These are phyloP conservation scores for Onychomys arenicola DNA, from an alignment of 2,797 vertebrate genomes.

Conservation along the genomic window DNA sequence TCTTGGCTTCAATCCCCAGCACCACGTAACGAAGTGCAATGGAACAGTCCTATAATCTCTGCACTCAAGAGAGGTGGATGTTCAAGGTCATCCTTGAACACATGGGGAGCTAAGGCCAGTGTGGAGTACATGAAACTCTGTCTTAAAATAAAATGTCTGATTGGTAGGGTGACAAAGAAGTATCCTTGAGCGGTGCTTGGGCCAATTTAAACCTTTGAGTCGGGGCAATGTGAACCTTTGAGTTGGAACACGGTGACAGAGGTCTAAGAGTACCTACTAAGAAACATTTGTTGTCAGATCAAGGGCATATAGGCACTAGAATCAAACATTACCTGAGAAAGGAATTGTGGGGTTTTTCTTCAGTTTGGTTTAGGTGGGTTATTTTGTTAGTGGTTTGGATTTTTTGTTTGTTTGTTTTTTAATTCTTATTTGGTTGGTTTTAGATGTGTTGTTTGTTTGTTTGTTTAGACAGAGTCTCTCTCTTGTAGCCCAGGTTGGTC, in stretches of 20 bases:
- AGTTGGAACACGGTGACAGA: not conserved
- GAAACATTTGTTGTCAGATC: not conserved
- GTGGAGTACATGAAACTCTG: not conserved
- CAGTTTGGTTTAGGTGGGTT: not conserved
- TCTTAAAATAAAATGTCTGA: not conserved
- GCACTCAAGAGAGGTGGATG: not conserved
- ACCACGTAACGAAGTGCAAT: not conserved
- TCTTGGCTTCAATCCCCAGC: not conserved
- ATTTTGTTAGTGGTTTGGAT: not conserved
- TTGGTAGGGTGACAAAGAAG: not conserved
- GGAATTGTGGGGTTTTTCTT: not conserved
- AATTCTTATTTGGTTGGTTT: not conserved
- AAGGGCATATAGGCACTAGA: not conserved
- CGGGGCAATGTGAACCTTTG: not conserved
- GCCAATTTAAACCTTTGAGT: not conserved
- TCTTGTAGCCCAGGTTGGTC: not conserved
- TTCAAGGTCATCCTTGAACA: not conserved
- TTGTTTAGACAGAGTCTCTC: not conserved
- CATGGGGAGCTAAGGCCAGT: not conserved
- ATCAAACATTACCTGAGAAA: not conserved
- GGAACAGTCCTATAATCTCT: not conserved
- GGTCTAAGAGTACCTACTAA: no score
- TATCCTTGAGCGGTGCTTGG: not conserved
- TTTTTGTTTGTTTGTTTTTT: not conserved
- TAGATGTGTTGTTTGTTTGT: not conserved